Evolutionary conservation across 53 echinoderm and acorn worm genomes (phyloP).

Genomic region (Patiria pectinifera): DNA sequence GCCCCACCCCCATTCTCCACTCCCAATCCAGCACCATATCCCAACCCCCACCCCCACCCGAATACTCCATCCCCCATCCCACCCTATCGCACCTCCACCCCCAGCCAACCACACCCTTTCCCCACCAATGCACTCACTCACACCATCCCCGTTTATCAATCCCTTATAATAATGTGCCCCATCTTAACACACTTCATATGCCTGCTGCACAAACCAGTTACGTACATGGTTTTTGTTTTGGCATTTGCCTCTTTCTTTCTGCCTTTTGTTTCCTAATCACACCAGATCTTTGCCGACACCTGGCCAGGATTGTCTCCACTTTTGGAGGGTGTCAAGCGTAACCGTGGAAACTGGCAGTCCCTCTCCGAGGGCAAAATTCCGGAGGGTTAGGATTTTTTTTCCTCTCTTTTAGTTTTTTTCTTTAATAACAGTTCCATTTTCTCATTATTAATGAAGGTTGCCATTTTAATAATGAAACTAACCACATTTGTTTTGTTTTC

Average conservation of each 20-base stretch:
- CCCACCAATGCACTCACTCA: not conserved
- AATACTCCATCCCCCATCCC: too few relatives aligned
- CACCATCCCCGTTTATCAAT: not conserved
- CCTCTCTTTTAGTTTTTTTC: slow-evolving; percentile 27
- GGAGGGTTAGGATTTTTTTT: slow-evolving; percentile 82
- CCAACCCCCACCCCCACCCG: too few relatives aligned
- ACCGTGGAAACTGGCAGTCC: slow-evolving; percentile 98
- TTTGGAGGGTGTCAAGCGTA: slow-evolving; percentile 82
- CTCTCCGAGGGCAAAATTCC: slow-evolving; percentile 86
- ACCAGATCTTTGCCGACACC: slow-evolving; percentile 86
- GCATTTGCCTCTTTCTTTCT: slow-evolving; percentile 60
- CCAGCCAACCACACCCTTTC: not conserved
- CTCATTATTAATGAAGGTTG: slow-evolving; percentile 46
- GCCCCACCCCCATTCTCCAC: not conserved
- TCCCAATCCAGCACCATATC: not conserved
- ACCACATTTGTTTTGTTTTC: slow-evolving; percentile 40
- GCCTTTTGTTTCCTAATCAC: slow-evolving; percentile 28
- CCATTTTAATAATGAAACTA: slow-evolving; percentile 40
- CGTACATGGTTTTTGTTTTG: slow-evolving; percentile 51
- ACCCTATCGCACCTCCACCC: too few relatives aligned
- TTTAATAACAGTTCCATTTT: slow-evolving; percentile 4
- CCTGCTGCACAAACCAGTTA: slow-evolving; percentile 55
- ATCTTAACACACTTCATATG: slow-evolving; percentile 22
- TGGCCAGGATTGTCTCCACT: slow-evolving; percentile 92
- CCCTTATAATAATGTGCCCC: not conserved